Conservation (phyloP, 1,140 invertebrate genomes). For the Holcopasites calliopsidis region DNA sequence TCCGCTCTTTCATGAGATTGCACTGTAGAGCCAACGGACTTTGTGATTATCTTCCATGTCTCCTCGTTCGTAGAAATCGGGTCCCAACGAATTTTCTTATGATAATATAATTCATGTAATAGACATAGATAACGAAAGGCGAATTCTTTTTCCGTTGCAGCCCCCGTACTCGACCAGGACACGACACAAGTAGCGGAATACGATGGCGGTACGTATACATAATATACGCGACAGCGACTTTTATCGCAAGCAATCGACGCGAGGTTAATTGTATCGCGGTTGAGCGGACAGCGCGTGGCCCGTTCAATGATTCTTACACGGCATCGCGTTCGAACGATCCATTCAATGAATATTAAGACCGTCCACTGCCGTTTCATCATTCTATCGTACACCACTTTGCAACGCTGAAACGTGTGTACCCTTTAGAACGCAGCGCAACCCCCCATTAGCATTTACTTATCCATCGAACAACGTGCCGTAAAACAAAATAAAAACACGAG, state of each 20-base stretch:
- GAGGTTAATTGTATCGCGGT: slow-evolving; percentile 49
- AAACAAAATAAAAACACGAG: no score
- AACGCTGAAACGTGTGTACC: no score
- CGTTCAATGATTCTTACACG: slow-evolving; percentile 23
- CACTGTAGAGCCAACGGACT: no score
- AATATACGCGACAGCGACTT: slow-evolving; percentile 35
- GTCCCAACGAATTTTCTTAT: no score
- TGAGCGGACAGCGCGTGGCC: background rate
- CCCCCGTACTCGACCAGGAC: slow-evolving; percentile 77
- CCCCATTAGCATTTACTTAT: no score
- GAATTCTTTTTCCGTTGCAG: slow-evolving; percentile 68
- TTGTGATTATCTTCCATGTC: no score
- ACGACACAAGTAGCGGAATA: slow-evolving; percentile 76
- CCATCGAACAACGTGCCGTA: background rate
- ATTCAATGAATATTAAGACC: slow-evolving; percentile 40
- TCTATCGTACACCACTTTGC: background rate
- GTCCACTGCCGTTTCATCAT: background rate
- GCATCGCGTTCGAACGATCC: slow-evolving; percentile 27
- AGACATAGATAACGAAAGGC: background rate
- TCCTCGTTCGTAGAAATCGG: no score
- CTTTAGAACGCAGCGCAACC: no score
- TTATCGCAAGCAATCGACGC: slow-evolving; percentile 38
- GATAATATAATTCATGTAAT: background rate
- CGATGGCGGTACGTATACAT: slow-evolving; percentile 69
- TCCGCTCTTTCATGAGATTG: no score